A percentile compares a stretch with the other conserved stretches of the same genome.
Evolutionary conservation across 2,888 invertebrate species (phyloP).

Genomic region (Cheilosia scutellata): DNA sequence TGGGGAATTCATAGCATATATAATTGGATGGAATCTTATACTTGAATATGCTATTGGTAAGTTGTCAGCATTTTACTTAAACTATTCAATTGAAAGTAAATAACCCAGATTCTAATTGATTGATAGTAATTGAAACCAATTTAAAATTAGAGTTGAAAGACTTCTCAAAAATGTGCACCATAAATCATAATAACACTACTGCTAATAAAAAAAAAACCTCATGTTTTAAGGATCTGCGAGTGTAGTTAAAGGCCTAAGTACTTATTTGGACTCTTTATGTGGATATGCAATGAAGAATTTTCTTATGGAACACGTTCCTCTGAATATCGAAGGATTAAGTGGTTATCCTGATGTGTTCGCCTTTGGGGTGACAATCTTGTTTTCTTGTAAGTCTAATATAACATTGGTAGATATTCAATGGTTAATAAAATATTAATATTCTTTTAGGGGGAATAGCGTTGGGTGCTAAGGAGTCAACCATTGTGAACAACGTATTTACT

Average conservation of each 20-base stretch:
- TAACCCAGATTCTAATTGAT: constrained; percentile 54
- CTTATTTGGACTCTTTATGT: constrained; percentile 90
- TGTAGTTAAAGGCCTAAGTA: constrained; percentile 92
- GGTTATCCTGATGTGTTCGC: constrained; percentile 92
- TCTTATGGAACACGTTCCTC: constrained; percentile 87
- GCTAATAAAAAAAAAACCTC: background rate
- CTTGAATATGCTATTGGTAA: constrained; percentile 94
- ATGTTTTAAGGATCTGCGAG: constrained; percentile 89
- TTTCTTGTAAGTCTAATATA: constrained; percentile 86
- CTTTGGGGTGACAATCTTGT: constrained; percentile 88
- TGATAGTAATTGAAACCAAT: constrained; percentile 54
- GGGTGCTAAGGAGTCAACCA: constrained; percentile 94
- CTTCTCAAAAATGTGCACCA: background rate
- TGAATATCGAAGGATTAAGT: constrained; percentile 88
- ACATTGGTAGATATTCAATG: background rate
- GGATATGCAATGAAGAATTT: constrained; percentile 88
- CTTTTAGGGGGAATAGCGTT: constrained; percentile 88
- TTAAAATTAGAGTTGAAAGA: constrained; percentile 45
- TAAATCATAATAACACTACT: constrained; percentile 25
- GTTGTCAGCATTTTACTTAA: constrained; percentile 35
- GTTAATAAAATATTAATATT: constrained; percentile 2
- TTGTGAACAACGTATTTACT: constrained; percentile 94
- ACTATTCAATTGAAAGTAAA: constrained; percentile 20
- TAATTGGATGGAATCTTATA: constrained; percentile 97
- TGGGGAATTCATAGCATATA: constrained; percentile 95